Conservation (phyloP, 2,888 invertebrate genomes). For the Tyria jacobaeae region DNA sequence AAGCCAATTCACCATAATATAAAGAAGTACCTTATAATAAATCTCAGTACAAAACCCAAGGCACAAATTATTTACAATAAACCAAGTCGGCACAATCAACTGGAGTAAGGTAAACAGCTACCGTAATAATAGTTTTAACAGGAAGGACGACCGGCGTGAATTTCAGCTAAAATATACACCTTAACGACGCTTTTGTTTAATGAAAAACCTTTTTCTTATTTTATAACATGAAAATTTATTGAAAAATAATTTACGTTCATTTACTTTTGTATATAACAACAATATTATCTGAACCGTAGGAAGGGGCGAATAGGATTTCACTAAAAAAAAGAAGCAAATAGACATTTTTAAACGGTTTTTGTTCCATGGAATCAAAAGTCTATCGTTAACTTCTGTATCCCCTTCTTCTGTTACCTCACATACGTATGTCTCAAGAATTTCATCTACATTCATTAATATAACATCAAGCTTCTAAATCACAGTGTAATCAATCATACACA, state of each 20-base stretch:
- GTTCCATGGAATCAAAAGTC: too few species aligned
- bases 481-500: not conserved
- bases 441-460: too few species aligned
- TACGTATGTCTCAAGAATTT: too few species aligned
- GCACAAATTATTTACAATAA: conserved; percentile 14
- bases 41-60: conserved; percentile 12
- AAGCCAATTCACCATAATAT: not conserved
- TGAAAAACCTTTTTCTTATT: not conserved
- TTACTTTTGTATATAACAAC: not conserved
- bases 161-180: not conserved
- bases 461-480: not conserved
- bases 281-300: not conserved
- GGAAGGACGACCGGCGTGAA: not conserved
- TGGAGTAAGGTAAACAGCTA: conserved; percentile 9
- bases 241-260: not conserved
- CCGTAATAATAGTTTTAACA: conserved; percentile 8
- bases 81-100: conserved; percentile 12
- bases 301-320: not conserved
- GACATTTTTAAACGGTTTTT: too few species aligned
- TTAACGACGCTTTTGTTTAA: not conserved
- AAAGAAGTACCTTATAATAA: conserved; percentile 1
- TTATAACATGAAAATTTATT: not conserved
- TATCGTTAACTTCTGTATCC: too few species aligned
- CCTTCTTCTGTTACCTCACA: too few species aligned
- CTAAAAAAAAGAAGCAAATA: not conserved